phyloP scores from a whole-genome alignment of 1,140 invertebrate species.

The Drosophila tsacasi region DNA sequence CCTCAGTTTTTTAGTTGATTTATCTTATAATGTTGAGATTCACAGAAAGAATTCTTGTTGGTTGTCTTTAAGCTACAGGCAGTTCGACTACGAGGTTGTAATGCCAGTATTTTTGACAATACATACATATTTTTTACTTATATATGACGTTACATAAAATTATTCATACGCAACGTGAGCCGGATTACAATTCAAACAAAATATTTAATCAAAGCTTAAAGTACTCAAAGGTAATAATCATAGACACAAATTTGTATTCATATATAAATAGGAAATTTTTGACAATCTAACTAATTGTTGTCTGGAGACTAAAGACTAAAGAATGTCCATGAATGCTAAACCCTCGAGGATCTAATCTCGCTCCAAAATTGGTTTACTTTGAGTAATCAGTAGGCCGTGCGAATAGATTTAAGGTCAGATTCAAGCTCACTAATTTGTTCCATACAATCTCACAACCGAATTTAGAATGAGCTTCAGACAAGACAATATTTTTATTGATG shows the following conservation, averaged over 20 bases:
- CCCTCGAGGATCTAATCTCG: not conserved
- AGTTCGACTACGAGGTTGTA: not conserved
- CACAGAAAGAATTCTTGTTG: not conserved
- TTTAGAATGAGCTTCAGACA: slow-evolving; percentile 7
- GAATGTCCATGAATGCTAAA: not conserved
- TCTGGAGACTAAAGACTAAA: not conserved
- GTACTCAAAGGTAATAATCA: not conserved
- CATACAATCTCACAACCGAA: not conserved
- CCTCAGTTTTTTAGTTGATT: not conserved
- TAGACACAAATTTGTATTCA: not conserved
- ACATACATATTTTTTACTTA: not conserved
- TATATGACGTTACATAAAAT: not conserved
- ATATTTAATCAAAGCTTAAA: not conserved
- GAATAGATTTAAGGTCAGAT: not conserved
- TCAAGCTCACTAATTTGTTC: not conserved
- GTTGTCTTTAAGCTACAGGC: not conserved
- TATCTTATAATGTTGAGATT: too few species aligned
- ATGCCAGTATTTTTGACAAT: not conserved
- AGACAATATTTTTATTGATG: slow-evolving; percentile 3
- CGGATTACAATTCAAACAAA: not conserved
- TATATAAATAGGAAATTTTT: not conserved
- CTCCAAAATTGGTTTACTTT: not conserved
- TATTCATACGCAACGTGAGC: not conserved
- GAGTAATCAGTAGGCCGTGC: not conserved
- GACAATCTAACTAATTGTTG: not conserved